A percentile compares a stretch with the other conserved stretches of the same genome.
These are phyloP conservation scores for Punctoribates punctum DNA, from an alignment of 2,888 invertebrate genomes.

Conservation along the genomic window DNA sequence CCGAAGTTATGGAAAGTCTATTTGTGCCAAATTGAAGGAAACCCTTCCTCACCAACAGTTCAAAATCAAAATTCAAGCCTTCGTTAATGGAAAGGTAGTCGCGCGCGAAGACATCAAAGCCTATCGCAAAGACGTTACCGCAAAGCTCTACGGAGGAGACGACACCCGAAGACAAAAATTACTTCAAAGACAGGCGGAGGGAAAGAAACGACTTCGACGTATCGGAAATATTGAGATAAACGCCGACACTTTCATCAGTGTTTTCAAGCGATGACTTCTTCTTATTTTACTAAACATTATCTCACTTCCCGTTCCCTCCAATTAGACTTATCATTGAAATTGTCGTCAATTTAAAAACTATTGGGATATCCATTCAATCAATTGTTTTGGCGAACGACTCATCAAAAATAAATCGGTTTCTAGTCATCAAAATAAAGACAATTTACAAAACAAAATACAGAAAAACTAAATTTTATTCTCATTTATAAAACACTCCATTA, in stretches of 20 bases:
- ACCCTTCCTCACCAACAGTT: slow-evolving; percentile 85
- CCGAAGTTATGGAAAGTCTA: slow-evolving; percentile 62
- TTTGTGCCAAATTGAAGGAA: slow-evolving; percentile 72
- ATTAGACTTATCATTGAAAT: no score
- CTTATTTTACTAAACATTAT: no score
- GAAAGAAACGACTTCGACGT: slow-evolving; percentile 87
- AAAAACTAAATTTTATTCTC: not conserved
- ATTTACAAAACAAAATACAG: no score
- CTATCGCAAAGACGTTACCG: slow-evolving; percentile 85
- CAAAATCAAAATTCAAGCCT: slow-evolving; percentile 77
- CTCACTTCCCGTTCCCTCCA: no score
- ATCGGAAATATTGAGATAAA: slow-evolving; percentile 87
- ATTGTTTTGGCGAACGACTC: no score
- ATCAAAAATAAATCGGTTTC: no score
- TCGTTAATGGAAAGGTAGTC: slow-evolving; percentile 70
- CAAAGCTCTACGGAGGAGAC: slow-evolving; percentile 91
- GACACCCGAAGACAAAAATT: slow-evolving; percentile 82
- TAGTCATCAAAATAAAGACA: no score
- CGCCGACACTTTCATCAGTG: slow-evolving; percentile 86
- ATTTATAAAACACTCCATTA: slow-evolving; percentile 9
- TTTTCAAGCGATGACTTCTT: slow-evolving; percentile 67
- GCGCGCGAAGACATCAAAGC: slow-evolving; percentile 82
- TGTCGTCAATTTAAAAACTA: no score
- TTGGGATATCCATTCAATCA: no score
- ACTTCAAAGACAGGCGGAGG: slow-evolving; percentile 81